Conservation (phyloP, 2,797 vertebrate species). For the Merluccius polli region DNA sequence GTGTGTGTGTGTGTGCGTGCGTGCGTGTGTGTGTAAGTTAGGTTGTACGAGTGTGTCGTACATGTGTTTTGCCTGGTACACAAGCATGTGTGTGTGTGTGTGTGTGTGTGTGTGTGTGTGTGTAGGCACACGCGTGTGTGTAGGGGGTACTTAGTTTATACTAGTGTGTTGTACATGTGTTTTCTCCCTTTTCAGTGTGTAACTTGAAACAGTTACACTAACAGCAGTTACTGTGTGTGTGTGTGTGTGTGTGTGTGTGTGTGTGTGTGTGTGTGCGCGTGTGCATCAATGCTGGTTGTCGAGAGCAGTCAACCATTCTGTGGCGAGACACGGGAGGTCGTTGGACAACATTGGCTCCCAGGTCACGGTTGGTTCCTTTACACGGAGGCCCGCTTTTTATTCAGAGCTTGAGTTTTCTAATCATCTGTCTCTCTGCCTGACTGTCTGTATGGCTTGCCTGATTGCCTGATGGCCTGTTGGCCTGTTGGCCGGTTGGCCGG, state of each 20-base stretch:
- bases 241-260: constrained; percentile 13
- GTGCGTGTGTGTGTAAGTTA: constrained; percentile 5
- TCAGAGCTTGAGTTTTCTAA: not conserved
- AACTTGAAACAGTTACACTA: too few relatives aligned
- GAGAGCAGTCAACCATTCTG: constrained; percentile 37
- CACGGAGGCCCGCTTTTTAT: constrained; percentile 18
- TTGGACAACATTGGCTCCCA: constrained; percentile 37
- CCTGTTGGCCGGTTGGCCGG: not conserved
- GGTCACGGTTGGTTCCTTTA: constrained; percentile 19
- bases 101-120: constrained; percentile 22
- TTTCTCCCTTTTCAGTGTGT: too few relatives aligned
- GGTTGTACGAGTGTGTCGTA: not conserved
- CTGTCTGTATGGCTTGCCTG: not conserved
- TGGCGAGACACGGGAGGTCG: constrained; percentile 30
- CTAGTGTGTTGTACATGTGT: too few relatives aligned
- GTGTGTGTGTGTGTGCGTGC: constrained; percentile 23
- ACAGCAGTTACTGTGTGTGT: constrained; percentile 14
- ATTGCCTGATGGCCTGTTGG: not conserved
- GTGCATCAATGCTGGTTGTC: not conserved
- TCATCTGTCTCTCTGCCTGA: constrained; percentile 5
- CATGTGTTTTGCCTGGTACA: not conserved
- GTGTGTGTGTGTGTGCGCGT: constrained; percentile 6
- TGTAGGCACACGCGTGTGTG: constrained; percentile 6
- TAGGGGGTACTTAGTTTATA: not conserved
- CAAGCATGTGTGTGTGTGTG: constrained; percentile 1